Evolutionary conservation across 2,888 invertebrate species (phyloP).

Genomic region (Campoplex nolae): DNA sequence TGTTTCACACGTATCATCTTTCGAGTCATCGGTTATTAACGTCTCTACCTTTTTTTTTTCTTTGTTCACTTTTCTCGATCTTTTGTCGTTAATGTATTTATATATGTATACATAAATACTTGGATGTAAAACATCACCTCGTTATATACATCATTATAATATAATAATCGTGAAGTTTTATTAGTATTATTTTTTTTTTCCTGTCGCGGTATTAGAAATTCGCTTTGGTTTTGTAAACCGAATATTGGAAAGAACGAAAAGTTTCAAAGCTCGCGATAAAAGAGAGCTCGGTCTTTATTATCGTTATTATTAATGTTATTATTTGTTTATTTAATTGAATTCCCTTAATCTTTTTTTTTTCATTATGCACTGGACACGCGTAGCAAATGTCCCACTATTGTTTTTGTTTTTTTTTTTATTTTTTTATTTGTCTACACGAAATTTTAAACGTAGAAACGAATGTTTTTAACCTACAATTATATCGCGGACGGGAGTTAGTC

Average conservation of each 20-base stretch:
- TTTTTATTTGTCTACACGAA: conserved; percentile 16
- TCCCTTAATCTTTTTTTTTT: background rate
- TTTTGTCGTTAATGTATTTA: conserved; percentile 67
- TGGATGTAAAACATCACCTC: conserved; percentile 73
- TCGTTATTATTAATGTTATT: conserved; percentile 1
- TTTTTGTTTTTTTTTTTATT: background rate
- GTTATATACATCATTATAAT: conserved; percentile 76
- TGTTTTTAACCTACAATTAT: conserved; percentile 48
- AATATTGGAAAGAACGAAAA: conserved; percentile 13
- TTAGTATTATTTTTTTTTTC: conserved; percentile 30
- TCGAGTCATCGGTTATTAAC: conserved; percentile 50
- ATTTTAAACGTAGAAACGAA: conserved; percentile 51
- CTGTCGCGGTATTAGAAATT: background rate
- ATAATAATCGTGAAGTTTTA: conserved; percentile 75
- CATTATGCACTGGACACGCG: conserved; percentile 8
- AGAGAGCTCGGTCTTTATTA: conserved; percentile 16
- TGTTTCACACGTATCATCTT: conserved; percentile 68
- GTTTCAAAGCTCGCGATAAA: conserved; percentile 18
- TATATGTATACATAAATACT: conserved; percentile 68
- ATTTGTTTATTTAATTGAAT: background rate
- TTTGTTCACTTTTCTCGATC: conserved; percentile 51
- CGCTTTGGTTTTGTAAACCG: conserved; percentile 1
- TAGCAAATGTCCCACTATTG: background rate
- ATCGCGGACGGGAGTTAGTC: conserved; percentile 67
- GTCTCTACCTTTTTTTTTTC: conserved; percentile 36